Conservation (phyloP, 2,888 invertebrate species). For the Anticlea derivata region DNA sequence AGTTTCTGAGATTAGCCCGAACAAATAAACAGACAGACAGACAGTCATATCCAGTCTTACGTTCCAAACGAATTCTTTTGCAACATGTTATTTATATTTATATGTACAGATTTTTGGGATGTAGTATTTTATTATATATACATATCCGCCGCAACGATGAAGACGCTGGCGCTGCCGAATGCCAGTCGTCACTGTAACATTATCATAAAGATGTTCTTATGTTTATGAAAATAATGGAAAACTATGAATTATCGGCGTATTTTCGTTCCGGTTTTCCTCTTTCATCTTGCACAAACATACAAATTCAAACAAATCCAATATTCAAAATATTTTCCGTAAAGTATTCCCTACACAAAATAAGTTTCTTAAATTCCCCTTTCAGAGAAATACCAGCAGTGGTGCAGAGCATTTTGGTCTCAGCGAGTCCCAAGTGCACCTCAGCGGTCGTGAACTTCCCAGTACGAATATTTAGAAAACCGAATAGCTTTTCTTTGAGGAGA, state of each 20-base stretch:
- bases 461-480: constrained; percentile 40
- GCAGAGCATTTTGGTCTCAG: constrained; percentile 57
- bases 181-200: constrained; percentile 38
- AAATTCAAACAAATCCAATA: constrained; percentile 19
- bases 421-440: constrained; percentile 56
- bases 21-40: no score
- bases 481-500: constrained; percentile 34
- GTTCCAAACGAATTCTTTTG: no score
- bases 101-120: no score
- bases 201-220: constrained; percentile 47
- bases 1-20: no score
- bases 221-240: constrained; percentile 43
- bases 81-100: no score
- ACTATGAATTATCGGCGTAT: constrained; percentile 22
- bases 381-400: constrained; percentile 48
- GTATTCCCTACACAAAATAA: constrained; percentile 27
- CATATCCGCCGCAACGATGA: constrained; percentile 14
- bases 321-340: constrained; percentile 23
- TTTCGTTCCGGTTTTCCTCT: constrained; percentile 23
- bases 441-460: constrained; percentile 53
- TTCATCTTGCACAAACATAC: constrained; percentile 16
- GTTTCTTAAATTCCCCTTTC: constrained; percentile 45
- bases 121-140: no score
- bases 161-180: constrained; percentile 29
- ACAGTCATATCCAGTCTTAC: no score